A percentile compares a stretch with the other conserved stretches of the same genome.
These are phyloP conservation scores for Drosophila yakuba DNA, from an alignment of 1,140 invertebrate genomes.

Conservation along the genomic window DNA sequence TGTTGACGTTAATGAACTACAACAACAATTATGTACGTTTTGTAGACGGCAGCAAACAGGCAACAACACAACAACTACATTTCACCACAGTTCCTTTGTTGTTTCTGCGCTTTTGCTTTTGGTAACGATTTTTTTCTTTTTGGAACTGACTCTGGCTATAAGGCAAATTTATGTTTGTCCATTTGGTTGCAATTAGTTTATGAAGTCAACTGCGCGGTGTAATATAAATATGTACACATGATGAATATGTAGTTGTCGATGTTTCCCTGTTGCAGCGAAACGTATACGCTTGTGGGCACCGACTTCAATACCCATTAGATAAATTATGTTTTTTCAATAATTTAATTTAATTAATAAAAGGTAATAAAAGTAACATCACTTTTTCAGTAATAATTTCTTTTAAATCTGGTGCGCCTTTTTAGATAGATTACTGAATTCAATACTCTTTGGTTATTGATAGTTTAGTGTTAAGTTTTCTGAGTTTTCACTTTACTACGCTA, in stretches of 20 bases:
- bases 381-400: too few species aligned
- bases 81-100: conserved; percentile 14
- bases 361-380: too few species aligned
- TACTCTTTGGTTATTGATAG: neutral
- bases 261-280: neutral
- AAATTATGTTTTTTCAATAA: too few species aligned
- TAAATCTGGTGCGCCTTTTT: too few species aligned
- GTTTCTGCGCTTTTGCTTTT: conserved; percentile 5
- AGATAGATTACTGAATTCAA: too few species aligned
- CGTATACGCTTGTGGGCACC: too few species aligned
- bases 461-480: conserved; percentile 3
- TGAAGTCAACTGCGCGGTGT: conserved; percentile 45
- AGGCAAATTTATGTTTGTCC: conserved; percentile 41
- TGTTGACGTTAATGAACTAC: conserved; percentile 52
- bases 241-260: neutral
- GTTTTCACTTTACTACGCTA: conserved; percentile 31
- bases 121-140: neutral
- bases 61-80: conserved; percentile 2
- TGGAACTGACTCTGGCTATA: conserved; percentile 10
- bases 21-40: conserved; percentile 37
- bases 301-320: too few species aligned
- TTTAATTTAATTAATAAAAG: too few species aligned
- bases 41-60: conserved; percentile 4
- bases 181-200: conserved; percentile 48
- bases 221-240: neutral